phyloP scores from a whole-genome alignment of 2,797 vertebrate species.

The Gobio occitaniae region DNA sequence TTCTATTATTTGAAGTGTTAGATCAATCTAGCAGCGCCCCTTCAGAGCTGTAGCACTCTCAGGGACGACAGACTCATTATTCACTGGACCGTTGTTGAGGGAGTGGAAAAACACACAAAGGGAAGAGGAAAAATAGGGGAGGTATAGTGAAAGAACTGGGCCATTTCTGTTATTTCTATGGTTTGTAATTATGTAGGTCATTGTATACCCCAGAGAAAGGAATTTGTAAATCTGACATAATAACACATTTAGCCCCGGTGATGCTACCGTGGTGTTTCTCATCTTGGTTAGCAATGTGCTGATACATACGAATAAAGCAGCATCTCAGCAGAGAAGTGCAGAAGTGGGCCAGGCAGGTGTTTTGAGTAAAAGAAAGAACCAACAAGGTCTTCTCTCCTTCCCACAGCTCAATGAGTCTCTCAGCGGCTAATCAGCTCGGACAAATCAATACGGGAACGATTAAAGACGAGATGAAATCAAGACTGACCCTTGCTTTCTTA shows the following conservation, averaged over 20 bases:
- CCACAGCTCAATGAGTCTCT: slow-evolving; percentile 21
- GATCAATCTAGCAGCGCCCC: slow-evolving; percentile 84
- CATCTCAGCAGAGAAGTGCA: slow-evolving; percentile 57
- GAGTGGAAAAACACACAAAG: slow-evolving; percentile 43
- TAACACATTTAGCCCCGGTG: slow-evolving; percentile 82
- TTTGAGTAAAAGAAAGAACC: slow-evolving; percentile 41
- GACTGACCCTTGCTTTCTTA: not conserved
- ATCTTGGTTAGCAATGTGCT: slow-evolving; percentile 61
- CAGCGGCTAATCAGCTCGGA: not conserved
- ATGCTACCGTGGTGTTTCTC: slow-evolving; percentile 69
- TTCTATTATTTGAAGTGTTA: slow-evolving; percentile 85
- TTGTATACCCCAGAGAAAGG: slow-evolving; percentile 67
- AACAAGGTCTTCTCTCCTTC: slow-evolving; percentile 10
- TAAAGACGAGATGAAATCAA: not conserved
- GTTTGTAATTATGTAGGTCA: slow-evolving; percentile 81
- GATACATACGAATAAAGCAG: slow-evolving; percentile 58
- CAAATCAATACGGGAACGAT: slow-evolving; percentile 11
- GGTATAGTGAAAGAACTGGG: slow-evolving; percentile 66
- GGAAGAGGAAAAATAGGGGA: slow-evolving; percentile 12
- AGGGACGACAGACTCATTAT: slow-evolving; percentile 68
- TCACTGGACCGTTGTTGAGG: slow-evolving; percentile 54
- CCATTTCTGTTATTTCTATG: slow-evolving; percentile 75
- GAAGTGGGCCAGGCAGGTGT: slow-evolving; percentile 64
- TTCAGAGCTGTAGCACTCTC: slow-evolving; percentile 75
- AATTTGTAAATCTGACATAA: slow-evolving; percentile 88